Conservation (phyloP, 2,888 invertebrate genomes). For the Sicus ferrugineus region DNA sequence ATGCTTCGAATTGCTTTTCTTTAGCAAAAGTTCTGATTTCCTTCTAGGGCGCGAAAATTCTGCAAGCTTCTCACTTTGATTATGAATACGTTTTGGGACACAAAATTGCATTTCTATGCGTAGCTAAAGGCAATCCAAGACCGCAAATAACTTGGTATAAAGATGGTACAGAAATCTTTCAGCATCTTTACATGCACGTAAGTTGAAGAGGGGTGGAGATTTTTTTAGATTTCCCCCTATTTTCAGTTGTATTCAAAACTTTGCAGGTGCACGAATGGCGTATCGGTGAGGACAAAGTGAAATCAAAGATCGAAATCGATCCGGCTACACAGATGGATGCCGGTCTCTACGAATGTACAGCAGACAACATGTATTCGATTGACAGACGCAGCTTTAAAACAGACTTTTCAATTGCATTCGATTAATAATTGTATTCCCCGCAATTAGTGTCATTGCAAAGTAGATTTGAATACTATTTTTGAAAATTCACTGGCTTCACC, state of each 20-base stretch:
- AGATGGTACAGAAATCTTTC: conserved; percentile 91
- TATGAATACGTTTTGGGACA: conserved; percentile 93
- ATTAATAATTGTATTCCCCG: conserved; percentile 65
- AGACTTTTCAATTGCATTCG: conserved; percentile 90
- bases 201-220: conserved; percentile 56
- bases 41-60: conserved; percentile 85
- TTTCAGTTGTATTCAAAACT: neutral
- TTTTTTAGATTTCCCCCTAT: neutral
- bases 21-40: neutral
- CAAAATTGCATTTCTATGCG: conserved; percentile 92
- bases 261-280: conserved; percentile 87
- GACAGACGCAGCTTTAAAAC: conserved; percentile 92
- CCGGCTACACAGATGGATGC: conserved; percentile 96
- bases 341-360: conserved; percentile 93
- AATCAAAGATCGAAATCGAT: conserved; percentile 93
- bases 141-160: conserved; percentile 97
- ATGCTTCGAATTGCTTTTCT: neutral
- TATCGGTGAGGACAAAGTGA: conserved; percentile 81
- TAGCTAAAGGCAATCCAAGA: conserved; percentile 86
- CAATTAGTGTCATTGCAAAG: neutral
- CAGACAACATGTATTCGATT: conserved; percentile 92
- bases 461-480: neutral
- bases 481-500: neutral
- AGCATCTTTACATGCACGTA: conserved; percentile 87
- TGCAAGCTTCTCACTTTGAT: conserved; percentile 89